Base-by-base conservation (phyloP, 1,140 invertebrate species). In the Octopus sinensis region DNA sequence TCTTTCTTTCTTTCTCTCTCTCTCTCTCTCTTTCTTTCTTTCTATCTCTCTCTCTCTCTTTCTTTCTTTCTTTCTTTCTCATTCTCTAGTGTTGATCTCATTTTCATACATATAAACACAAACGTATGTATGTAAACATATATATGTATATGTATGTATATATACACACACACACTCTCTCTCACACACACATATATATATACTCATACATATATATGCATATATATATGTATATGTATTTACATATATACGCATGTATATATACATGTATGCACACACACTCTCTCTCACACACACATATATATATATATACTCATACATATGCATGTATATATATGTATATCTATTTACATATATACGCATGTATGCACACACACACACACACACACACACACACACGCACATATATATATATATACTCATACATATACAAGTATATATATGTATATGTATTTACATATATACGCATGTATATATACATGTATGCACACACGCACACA, bases 381-480 rank as follows among this genome's bases (percentile, higher is more conserved):
- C 51, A 54, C 52, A 54, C 54, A 54, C 54, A 62, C 17, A 62
- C 17, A 7, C 17, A 17, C 56, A 7, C 17, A 17, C 56, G n/a
- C 4, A 56, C 54, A 79, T 17, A 62, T 30, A 62, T 30, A 53
- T 17, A 79, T 4, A 52, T 54, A 79, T 4, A 43, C 30, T 9
- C 5, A 5, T 54, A 52, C 30, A 52, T 30, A 52, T 53, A 79
- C 52, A 54, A 0, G 7, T 76, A 30, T 23, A 78, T n/a, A 76
- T 43, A 54, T 71, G 62, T 80, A 62, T 73, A 62, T 80, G 17
- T 62, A 62, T 62, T 9, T 62, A 62, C 56, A 62, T 62, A 62
- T 62, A 62, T 1, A 62, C 17, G 43, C 68, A 62, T 80, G 62
- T 80, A 62, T 80, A 62, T 80, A 62, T 80, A 62, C 68, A 62